Base-by-base conservation (phyloP, 2,113 vertebrate genomes). In the Bufo bufo region DNA sequence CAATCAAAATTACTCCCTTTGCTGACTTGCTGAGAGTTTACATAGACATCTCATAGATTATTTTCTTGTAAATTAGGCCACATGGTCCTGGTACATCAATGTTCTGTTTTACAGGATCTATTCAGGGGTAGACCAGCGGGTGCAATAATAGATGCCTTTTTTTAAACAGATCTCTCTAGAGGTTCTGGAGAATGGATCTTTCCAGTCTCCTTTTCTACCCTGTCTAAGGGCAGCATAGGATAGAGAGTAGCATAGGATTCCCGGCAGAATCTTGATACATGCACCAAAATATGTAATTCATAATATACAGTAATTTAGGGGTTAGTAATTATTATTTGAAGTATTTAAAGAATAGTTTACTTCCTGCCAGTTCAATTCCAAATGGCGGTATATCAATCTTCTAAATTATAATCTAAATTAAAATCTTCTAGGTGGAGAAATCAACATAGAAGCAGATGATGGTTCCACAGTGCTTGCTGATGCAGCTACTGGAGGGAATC, bases 401-500 rank as follows among this genome's bases (percentile, higher is more conserved):
- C 9, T 52, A 52, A n/a, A n/a, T n/a, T n/a, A 50, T 20, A 77
- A 52, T 3, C 20, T 20, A 20, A 16, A 8, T 77, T 4, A 79
- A 20, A 50, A 72, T 11, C 90, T 90, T 90, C 90, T 90, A 97
- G 96, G 96, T 47, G 96, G 95, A 47, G 93, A 94, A 86, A 94
- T 97, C 77, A 94, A 96, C 90, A 92, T 94, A 59, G 93, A 95
- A 94, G 96, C 96, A 11, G 94, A 93, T 19, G 97, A 97, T 1
- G 92, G 95, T 3, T 94, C 96, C 3, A 96, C 96, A 0, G 92
- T 97, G 45, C 83, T 98, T 16, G 92, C 96, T 87, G 96, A 97
- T 65, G 97, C 97, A 14, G 95, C 96, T 0, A 95, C 94, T 85
- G 96, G 96, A 50, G 95, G 94, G 47, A 96, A 96, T 91, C 95